Percentiles rank a stretch among this genome's conserved stretches.
phyloP scores from a whole-genome alignment of 2,888 invertebrate genomes.

The Cheilosia grossa region DNA sequence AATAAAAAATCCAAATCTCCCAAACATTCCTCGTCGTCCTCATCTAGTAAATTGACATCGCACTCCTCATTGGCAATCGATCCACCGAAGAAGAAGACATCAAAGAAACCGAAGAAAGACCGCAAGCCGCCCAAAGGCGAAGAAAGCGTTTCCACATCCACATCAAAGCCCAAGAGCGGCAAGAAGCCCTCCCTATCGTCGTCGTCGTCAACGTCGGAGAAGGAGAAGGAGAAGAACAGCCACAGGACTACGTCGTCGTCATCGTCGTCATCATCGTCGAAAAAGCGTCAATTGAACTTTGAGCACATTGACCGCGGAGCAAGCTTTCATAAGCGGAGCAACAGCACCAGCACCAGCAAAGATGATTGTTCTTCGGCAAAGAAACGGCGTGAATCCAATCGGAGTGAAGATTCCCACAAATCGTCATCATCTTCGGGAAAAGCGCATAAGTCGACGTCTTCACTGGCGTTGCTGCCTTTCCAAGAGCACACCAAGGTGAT shows the following conservation, averaged over 20 bases:
- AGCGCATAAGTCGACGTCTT: constrained; percentile 44
- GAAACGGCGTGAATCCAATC: constrained; percentile 78
- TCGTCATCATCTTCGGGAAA: constrained; percentile 33
- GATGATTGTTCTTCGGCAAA: constrained; percentile 66
- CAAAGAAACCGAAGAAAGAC: constrained; percentile 62
- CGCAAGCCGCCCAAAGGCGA: constrained; percentile 51
- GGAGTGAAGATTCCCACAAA: constrained; percentile 72
- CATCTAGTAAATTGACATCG: constrained; percentile 75
- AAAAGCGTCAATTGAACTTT: constrained; percentile 84
- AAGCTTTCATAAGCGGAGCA: constrained; percentile 64
- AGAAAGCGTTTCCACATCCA: constrained; percentile 31
- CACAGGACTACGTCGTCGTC: constrained; percentile 75
- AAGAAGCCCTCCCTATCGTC: constrained; percentile 67
- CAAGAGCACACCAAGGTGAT: constrained; percentile 42
- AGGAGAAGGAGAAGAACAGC: constrained; percentile 83
- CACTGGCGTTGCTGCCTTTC: constrained; percentile 54
- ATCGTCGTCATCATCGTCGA: constrained; percentile 73
- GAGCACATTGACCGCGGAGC: constrained; percentile 83
- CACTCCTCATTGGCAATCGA: constrained; percentile 63
- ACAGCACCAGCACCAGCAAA: constrained; percentile 55
- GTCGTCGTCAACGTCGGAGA: constrained; percentile 75
- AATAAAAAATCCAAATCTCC: constrained; percentile 84
- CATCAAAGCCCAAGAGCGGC: constrained; percentile 57
- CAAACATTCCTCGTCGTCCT: constrained; percentile 64
- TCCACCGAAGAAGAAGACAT: constrained; percentile 41